A percentile compares a stretch with the other conserved stretches of the same genome.
Evolutionary conservation across 2,888 invertebrate genomes (phyloP).

Genomic region (Caenorhabditis sp.): DNA sequence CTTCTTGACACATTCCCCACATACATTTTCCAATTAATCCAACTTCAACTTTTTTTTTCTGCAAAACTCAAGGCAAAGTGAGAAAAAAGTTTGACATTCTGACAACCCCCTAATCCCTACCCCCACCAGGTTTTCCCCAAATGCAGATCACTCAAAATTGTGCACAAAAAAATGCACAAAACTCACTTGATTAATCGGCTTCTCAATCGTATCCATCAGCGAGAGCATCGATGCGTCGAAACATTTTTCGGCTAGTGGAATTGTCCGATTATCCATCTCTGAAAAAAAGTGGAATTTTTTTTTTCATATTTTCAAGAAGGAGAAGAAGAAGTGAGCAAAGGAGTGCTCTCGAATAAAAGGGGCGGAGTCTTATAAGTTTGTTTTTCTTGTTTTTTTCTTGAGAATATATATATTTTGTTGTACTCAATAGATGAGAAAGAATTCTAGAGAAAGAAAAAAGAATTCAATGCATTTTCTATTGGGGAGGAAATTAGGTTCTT

Average conservation of each 20-base stretch:
- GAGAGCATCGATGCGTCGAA: slow-evolving; percentile 32
- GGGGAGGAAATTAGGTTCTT: neutral
- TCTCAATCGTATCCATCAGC: slow-evolving; percentile 51
- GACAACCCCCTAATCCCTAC: neutral
- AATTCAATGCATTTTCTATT: neutral
- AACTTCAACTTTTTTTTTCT: too few relatives aligned
- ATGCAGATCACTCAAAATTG: too few relatives aligned
- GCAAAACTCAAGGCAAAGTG: neutral
- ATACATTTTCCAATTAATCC: too few relatives aligned
- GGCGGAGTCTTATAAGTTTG: neutral
- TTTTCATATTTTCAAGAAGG: too few relatives aligned
- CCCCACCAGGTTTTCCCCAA: too few relatives aligned
- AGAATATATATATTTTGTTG: neutral
- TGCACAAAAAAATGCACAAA: neutral
- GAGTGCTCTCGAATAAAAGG: neutral
- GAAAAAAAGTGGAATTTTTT: neutral
- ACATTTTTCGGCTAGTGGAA: slow-evolving; percentile 39
- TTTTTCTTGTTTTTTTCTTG: neutral
- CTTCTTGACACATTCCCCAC: too few relatives aligned
- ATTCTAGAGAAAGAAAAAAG: neutral
- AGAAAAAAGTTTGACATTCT: neutral
- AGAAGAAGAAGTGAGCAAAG: too few relatives aligned
- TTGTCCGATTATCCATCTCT: neutral
- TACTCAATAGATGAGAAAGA: neutral
- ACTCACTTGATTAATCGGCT: slow-evolving; percentile 50